Conservation (phyloP, 2,888 invertebrate genomes). For the Lamproptera curius region DNA sequence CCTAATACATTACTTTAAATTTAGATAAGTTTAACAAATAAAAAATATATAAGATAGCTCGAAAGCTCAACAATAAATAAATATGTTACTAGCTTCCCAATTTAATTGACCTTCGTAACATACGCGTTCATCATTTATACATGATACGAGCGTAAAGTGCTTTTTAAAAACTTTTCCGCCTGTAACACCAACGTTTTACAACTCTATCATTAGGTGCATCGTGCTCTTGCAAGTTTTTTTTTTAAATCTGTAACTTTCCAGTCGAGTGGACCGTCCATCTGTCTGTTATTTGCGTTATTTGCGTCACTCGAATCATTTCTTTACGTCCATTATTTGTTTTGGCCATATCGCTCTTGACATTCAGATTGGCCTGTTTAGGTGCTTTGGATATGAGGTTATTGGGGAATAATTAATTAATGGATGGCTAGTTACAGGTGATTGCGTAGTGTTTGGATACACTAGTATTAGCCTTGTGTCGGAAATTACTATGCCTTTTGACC, state of each 20-base stretch:
- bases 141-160: not conserved
- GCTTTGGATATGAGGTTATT: not conserved
- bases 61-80: too few species aligned
- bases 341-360: not conserved
- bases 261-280: not conserved
- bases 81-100: too few species aligned
- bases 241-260: conserved; percentile 7
- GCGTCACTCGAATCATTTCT: conserved; percentile 1
- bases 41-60: too few species aligned
- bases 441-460: not conserved
- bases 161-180: not conserved
- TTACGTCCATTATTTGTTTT: conserved; percentile 9
- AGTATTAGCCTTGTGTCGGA: too few species aligned
- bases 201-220: not conserved
- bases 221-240: conserved; percentile 2
- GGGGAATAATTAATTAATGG: not conserved
- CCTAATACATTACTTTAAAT: too few species aligned
- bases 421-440: not conserved
- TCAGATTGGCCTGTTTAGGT: not conserved
- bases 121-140: too few species aligned
- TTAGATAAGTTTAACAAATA: too few species aligned
- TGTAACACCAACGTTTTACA: not conserved
- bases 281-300: conserved; percentile 7
- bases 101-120: too few species aligned
- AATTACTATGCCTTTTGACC: too few species aligned